phyloP scores from a whole-genome alignment of 2,888 invertebrate genomes.

The Thecocarcelia acutangulata region DNA sequence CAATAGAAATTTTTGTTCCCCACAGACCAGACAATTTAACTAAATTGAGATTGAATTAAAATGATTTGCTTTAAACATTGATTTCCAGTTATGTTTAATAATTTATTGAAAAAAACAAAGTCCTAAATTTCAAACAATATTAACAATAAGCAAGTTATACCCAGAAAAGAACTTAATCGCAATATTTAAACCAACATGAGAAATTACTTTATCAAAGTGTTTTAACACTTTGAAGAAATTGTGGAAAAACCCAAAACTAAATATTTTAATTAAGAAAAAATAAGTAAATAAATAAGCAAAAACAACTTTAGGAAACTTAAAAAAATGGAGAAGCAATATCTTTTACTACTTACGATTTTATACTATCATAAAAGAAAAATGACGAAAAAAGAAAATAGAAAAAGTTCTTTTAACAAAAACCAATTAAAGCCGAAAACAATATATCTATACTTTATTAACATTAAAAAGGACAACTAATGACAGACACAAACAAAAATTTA shows the following conservation, averaged over 20 bases:
- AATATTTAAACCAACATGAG: slow-evolving; percentile 59
- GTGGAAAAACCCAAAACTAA: slow-evolving; percentile 30
- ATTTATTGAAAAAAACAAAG: background rate
- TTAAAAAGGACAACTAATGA: no score
- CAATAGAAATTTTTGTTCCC: slow-evolving; percentile 49
- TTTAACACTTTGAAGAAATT: slow-evolving; percentile 60
- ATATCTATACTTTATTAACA: no score
- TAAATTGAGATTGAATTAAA: slow-evolving; percentile 2
- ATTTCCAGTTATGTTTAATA: slow-evolving; percentile 15
- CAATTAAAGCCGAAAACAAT: background rate
- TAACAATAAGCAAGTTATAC: slow-evolving; percentile 26
- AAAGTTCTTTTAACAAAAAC: background rate
- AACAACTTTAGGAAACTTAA: slow-evolving; percentile 44
- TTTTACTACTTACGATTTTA: slow-evolving; percentile 68
- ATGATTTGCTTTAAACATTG: slow-evolving; percentile 13
- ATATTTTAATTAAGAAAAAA: slow-evolving; percentile 35
- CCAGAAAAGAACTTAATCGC: slow-evolving; percentile 13
- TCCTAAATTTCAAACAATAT: background rate
- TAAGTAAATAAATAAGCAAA: slow-evolving; percentile 18
- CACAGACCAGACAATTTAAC: slow-evolving; percentile 23
- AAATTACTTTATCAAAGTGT: slow-evolving; percentile 69
- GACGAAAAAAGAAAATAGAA: slow-evolving; percentile 19
- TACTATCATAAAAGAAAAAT: slow-evolving; percentile 53
- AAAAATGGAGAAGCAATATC: slow-evolving; percentile 66
- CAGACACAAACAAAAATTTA: no score